Conservation (phyloP, 1,140 invertebrate genomes). For the Capitella teleta region DNA sequence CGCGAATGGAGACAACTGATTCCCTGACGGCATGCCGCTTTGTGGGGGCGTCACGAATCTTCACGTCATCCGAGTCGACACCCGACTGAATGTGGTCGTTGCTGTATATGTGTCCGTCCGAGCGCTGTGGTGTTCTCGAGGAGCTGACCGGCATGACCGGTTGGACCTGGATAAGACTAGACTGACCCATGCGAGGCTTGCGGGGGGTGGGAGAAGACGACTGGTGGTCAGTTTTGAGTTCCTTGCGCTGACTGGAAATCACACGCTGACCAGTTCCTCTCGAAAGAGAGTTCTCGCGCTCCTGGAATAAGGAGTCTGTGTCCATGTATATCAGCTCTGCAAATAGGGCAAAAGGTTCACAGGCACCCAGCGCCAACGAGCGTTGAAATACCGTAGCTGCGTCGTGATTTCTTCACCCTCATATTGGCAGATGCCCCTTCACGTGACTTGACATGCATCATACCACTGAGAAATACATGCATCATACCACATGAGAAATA, state of each 20-base stretch:
- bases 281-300: not conserved
- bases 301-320: not conserved
- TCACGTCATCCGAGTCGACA: no score
- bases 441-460: constrained; percentile 4
- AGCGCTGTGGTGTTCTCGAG: no score
- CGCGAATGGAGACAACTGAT: no score
- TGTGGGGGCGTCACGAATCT: no score
- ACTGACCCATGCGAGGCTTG: not conserved
- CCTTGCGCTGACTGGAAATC: not conserved
- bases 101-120: no score
- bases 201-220: not conserved
- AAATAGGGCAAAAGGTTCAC: not conserved
- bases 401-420: not conserved
- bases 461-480: not conserved
- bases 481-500: not conserved
- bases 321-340: not conserved
- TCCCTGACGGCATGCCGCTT: no score
- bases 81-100: no score
- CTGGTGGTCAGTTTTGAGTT: not conserved
- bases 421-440: not conserved
- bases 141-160: no score
- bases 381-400: not conserved
- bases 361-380: not conserved
- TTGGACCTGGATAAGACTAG: no score
- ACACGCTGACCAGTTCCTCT: no score